A percentile compares a stretch with the other conserved stretches of the same genome.
These are phyloP conservation scores for Alaudala cheleensis DNA, from an alignment of 2,113 vertebrate species.

Conservation along the genomic window DNA sequence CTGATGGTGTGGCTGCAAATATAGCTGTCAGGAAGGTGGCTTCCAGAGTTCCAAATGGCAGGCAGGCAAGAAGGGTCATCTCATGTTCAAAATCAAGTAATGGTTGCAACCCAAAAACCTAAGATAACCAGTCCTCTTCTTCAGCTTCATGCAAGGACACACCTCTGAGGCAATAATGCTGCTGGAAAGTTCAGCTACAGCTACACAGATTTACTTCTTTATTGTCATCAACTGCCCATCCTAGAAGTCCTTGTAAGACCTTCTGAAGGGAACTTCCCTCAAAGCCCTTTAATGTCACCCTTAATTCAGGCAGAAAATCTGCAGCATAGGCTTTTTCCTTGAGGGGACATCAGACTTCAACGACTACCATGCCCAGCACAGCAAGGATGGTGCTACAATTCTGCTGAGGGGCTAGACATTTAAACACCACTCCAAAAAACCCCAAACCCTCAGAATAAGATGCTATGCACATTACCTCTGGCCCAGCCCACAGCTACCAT, in stretches of 20 bases:
- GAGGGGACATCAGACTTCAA: background rate
- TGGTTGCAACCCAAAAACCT: background rate
- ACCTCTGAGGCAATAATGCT: background rate
- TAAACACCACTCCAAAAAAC: conserved; percentile 12
- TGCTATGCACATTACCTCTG: conserved; percentile 81
- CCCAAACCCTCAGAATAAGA: conserved; percentile 13
- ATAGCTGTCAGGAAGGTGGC: background rate
- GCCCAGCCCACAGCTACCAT: conserved; percentile 95
- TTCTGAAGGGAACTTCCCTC: background rate
- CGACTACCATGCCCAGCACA: background rate
- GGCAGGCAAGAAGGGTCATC: background rate
- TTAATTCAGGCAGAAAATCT: background rate
- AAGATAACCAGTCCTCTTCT: background rate
- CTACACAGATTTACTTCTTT: background rate
- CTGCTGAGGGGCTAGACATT: background rate
- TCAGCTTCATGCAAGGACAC: background rate
- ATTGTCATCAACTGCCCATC: background rate
- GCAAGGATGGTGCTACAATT: background rate
- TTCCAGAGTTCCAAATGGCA: background rate
- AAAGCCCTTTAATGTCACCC: background rate
- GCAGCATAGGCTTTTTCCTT: background rate
- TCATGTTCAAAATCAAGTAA: background rate
- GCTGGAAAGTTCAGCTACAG: background rate
- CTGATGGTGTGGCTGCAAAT: background rate
- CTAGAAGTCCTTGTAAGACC: background rate